Base-by-base conservation (phyloP, 2,113 vertebrate genomes). In the Condylura cristata region DNA sequence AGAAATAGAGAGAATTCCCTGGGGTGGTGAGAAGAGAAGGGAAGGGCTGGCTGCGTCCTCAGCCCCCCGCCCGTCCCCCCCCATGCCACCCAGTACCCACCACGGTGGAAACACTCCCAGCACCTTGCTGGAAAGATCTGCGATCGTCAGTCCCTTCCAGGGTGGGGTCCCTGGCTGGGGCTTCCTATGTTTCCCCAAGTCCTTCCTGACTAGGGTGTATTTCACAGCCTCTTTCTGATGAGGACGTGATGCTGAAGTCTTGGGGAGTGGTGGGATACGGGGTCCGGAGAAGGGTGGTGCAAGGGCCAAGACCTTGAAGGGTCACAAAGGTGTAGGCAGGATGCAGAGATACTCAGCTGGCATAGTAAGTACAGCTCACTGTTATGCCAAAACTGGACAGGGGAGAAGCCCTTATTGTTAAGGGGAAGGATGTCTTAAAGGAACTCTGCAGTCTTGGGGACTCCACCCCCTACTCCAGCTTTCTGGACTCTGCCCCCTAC, bases 121-220 rank as follows among this genome's bases (percentile, higher is more conserved):
- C 30, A 22, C 71, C 84, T 90, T 70, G 3, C 84, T 63, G 65
- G 71, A 68, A 88, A 88, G 72, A 61, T 58, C n/a, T 30, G 10
- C 6, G 37, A 22, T 22, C 74, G 70, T 20, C 17, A 39, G 51
- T 24, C 41, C 5, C 44, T 65, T 75, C 6, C 0, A 18, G 10
- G 26, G 30, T 4, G 37, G 18, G 39, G 28, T 85, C n/a, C 74
- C 74, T 30, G 56, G 11, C 34, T 22, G 26, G 56, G 7, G 2
- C 7, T 53, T 66, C 68, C 48, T 6, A 22, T 60, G 41, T 92
- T 1, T 22, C 56, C 30, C 13, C 1, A 17, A 39, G 22, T 7
- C 32, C 11, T 39, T 26, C 75, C 9, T 0, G 0, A 5, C 3
- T 2, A 5, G 12, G 30, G 26, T 1, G 0, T 8, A 22, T 41